Evolutionary conservation across 1,140 invertebrate species (phyloP), one percentile per base, ranked within the genome.

Genomic region (Hycleus cichorii): DNA sequence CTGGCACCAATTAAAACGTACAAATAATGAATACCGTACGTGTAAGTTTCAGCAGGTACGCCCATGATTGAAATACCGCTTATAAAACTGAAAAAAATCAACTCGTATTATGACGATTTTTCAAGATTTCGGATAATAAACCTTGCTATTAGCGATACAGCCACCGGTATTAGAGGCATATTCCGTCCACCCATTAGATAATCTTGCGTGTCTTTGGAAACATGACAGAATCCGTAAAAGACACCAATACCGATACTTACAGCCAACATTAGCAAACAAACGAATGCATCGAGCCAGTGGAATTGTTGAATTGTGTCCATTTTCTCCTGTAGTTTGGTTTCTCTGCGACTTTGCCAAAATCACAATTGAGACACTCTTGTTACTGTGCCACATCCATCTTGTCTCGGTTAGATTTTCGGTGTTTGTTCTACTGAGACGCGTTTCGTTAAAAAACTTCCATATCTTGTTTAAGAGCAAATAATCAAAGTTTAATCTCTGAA

Each of bases 11-110:
- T 7, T 7, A 25, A 10, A 10, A 47, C 6, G 3, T 79, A 74
- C 59, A 78, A 78, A 62, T 85, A 87, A 64, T 85, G 80, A 3
- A 82, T 83, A 0, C 88, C 88, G 63, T 82, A 82, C 10, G 77
- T 70, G 60, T 91, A 92, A 54, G 90, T 83, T 68, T 92, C 90
- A 0, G 87, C 82, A 0, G 90, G 89, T 27, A 86, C 80, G 2
- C 87, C 88, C 0, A 91, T 75, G 3, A 92, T 67, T 0, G 87
- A 87, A 25, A 91, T 85, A 42, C 88, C 87, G 12, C 88, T 90
- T 67, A 90, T 76, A 65, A 88, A 87, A 68, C 86, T 89, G 67
- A 71, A 75, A 78, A n/a, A 53, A 32, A 46, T 47, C 4, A 32
- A 18, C 18, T 18, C 18, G 18, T 18, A 18, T 18, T 18, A 18